Base-by-base conservation (phyloP, 1,140 invertebrate genomes). In the Neomicropteryx cornuta region DNA sequence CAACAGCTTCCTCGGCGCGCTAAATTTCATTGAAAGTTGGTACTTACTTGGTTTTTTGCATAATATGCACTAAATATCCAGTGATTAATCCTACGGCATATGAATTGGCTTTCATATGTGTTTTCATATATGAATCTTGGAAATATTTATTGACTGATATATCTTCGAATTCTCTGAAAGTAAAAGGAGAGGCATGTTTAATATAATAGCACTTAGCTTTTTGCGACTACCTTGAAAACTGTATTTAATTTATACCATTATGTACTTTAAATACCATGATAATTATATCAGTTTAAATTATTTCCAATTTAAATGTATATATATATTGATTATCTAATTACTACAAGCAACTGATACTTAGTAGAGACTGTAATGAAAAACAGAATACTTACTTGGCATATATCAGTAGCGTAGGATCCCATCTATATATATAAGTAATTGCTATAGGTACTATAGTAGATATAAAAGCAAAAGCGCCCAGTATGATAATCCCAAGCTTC, bases 101-200 rank as follows among this genome's bases (percentile, higher is more conserved):
- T 0, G 75, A 66, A 32, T 61, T 72, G 32, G 79, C 75, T 51
- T 78, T 70, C 72, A 79, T 79, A 47, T 83, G 79, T 2, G 79
- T 81, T 51, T 77, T 79, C 2, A 80, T 76, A 41, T 81, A 83
- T 4, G 66, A 68, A 24, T 64, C 69, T 41, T 65, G 68, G 46
- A 77, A 81, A 43, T 77, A 81, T 22, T 60, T 58, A 50, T 81
- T 79, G 6, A 51, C 55, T 2, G 68, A 62, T 35, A 79, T 66
- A 50, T 80, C 77, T 18, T 62, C 56, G 11, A 77, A 58, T 61
- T 79, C 77, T 32, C 79, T 79, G 53, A 38, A 70, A 66, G 52
- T 41, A 48, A 49, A 50, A n/a, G n/a, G n/a, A n/a, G n/a, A n/a
- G n/a, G n/a, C n/a, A n/a, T n/a, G 42, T 32, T 33, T 41, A 39